Evolutionary conservation across 2,888 invertebrate species (phyloP).

Genomic region (Lamellibrachia columna): DNA sequence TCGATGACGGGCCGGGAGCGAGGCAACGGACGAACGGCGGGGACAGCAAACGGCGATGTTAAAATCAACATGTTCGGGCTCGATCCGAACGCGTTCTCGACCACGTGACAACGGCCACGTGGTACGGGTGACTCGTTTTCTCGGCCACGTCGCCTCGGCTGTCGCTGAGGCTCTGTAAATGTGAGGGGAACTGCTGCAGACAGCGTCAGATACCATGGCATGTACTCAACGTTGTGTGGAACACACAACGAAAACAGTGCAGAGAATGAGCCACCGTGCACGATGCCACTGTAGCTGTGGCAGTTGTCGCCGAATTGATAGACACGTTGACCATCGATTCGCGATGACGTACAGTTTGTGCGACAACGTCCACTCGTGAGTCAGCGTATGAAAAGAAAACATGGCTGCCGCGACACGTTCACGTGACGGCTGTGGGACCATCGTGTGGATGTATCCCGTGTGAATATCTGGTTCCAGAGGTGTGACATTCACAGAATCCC

Average conservation of each 20-base stretch:
- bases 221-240: background rate
- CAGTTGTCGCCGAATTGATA: background rate
- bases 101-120: constrained; percentile 1
- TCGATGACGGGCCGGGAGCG: background rate
- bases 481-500: background rate
- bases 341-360: background rate
- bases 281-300: background rate
- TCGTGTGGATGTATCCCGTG: background rate
- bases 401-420: background rate
- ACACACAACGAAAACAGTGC: background rate
- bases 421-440: background rate
- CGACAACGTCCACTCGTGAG: background rate
- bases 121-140: constrained; percentile 9
- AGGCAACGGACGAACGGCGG: background rate
- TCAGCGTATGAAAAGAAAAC: background rate
- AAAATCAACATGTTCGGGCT: background rate
- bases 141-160: background rate
- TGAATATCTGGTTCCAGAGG: background rate
- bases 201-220: background rate
- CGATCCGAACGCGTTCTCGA: background rate
- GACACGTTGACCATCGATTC: background rate
- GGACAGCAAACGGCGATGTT: background rate
- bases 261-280: background rate
- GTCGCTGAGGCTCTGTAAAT: background rate
- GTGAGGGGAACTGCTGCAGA: background rate